These are phyloP conservation scores for Drosophila atripex DNA, from an alignment of 2,888 invertebrate species.

Conservation along the genomic window DNA sequence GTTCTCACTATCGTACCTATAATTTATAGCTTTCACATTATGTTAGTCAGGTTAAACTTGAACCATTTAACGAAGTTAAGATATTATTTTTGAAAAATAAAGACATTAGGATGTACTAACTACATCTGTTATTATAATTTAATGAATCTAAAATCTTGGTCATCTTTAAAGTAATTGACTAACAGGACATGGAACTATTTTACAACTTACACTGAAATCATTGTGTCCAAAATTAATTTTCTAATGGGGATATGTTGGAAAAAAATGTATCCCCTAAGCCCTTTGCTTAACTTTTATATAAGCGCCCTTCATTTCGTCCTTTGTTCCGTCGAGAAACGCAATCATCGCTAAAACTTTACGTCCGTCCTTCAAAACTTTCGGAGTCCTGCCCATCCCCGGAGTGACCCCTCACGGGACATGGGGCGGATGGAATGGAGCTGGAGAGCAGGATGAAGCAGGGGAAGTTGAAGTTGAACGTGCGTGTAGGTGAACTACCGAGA, in stretches of 20 bases:
- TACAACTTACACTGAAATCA: background rate
- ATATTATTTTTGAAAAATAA: too few species aligned
- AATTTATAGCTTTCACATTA: background rate
- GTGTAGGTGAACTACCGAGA: slow-evolving; percentile 37
- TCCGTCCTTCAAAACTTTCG: slow-evolving; percentile 72
- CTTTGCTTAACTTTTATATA: slow-evolving; percentile 55
- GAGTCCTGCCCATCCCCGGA: slow-evolving; percentile 52
- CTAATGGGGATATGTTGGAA: background rate
- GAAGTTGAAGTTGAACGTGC: slow-evolving; percentile 63
- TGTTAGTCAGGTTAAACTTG: background rate
- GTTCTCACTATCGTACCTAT: background rate
- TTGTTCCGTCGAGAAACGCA: slow-evolving; percentile 38
- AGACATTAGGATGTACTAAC: too few species aligned
- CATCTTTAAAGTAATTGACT: background rate
- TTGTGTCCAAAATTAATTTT: background rate
- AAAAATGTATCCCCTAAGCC: slow-evolving; percentile 28
- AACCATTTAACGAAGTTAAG: background rate
- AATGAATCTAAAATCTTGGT: background rate
- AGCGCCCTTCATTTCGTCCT: slow-evolving; percentile 28
- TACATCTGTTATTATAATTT: too few species aligned
- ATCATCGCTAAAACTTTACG: slow-evolving; percentile 74
- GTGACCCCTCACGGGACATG: slow-evolving; percentile 3
- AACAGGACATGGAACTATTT: background rate
- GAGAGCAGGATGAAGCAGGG: slow-evolving; percentile 27
- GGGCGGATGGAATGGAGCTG: slow-evolving; percentile 2